Conservation (phyloP, 2,113 vertebrate species). For the Pitta sordida region DNA sequence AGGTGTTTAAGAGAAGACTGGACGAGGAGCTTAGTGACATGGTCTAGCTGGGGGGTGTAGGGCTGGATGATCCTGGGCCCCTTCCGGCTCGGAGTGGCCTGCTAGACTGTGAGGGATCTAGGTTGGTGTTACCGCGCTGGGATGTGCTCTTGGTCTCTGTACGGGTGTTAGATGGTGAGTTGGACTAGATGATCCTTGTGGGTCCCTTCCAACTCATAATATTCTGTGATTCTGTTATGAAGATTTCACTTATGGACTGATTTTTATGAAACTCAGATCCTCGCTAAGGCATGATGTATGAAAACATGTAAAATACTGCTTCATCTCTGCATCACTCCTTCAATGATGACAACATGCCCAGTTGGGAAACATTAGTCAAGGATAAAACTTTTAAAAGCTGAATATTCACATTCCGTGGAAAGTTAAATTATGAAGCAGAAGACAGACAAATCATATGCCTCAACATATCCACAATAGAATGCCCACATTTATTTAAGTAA, state of each 20-base stretch:
- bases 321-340: background rate
- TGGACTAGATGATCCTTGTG: too few relatives aligned
- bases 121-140: too few relatives aligned
- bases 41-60: too few relatives aligned
- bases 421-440: background rate
- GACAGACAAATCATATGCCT: background rate
- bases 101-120: too few relatives aligned
- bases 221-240: too few relatives aligned
- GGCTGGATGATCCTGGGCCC: too few relatives aligned
- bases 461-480: background rate
- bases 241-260: background rate
- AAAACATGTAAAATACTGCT: background rate
- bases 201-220: too few relatives aligned
- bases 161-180: too few relatives aligned
- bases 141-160: too few relatives aligned
- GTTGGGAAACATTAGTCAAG: background rate
- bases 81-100: too few relatives aligned
- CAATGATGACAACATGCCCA: fast-evolving
- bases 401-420: background rate
- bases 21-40: too few relatives aligned
- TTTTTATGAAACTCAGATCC: background rate
- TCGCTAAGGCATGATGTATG: background rate
- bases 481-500: background rate
- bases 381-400: background rate
- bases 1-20: too few relatives aligned